Percentiles rank a stretch among this genome's conserved stretches.
Conservation (phyloP, 2,797 vertebrate genomes). For the Microchirus variegatus region DNA sequence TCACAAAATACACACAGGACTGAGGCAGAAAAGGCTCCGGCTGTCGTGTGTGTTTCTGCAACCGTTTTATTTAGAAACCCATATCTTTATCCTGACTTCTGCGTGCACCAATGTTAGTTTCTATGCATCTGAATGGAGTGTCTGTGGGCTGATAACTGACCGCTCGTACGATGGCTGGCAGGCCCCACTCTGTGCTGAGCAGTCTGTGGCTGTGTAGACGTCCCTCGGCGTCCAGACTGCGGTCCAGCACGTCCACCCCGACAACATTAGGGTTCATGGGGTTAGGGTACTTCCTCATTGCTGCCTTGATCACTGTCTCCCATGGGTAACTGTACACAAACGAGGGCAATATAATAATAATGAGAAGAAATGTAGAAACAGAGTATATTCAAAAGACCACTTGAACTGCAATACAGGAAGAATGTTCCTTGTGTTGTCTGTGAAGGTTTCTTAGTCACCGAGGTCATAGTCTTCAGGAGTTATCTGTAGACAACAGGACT, state of each 20-base stretch:
- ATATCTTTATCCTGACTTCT: not conserved
- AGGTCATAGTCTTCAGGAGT: no score
- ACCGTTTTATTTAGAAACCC: not conserved
- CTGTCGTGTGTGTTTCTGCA: no score
- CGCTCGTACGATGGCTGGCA: constrained; percentile 91
- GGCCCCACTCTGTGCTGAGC: constrained; percentile 97
- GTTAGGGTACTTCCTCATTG: constrained; percentile 98
- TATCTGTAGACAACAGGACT: no score
- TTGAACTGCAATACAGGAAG: no score
- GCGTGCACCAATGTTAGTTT: not conserved
- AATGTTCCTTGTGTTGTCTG: no score
- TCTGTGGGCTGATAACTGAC: constrained; percentile 70
- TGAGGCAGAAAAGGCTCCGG: no score
- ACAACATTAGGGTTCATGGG: constrained; percentile 98
- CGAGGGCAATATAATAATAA: not conserved
- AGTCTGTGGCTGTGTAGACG: constrained; percentile 96
- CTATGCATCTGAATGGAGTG: not conserved
- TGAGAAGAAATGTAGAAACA: not conserved
- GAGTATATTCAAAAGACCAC: no score
- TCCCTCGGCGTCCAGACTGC: constrained; percentile 86
- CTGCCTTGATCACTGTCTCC: constrained; percentile 96
- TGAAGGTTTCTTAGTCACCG: no score
- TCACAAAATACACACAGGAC: no score
- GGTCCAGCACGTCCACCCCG: constrained; percentile 93
- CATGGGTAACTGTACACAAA: constrained; percentile 89